These are phyloP conservation scores for Melanerpes formicivorus DNA, from an alignment of 2,113 vertebrate species.

Conservation along the genomic window DNA sequence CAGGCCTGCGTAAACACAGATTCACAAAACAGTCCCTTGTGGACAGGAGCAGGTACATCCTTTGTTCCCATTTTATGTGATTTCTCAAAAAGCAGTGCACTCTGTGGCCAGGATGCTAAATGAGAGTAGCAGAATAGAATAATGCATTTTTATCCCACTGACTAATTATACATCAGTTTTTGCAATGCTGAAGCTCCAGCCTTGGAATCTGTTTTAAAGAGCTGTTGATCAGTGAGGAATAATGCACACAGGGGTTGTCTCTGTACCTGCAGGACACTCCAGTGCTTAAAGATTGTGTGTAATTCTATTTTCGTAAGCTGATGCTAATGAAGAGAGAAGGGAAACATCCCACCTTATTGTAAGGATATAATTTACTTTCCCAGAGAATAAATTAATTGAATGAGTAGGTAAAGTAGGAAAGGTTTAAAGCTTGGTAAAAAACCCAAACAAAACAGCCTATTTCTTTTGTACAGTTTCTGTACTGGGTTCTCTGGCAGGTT, in stretches of 20 bases:
- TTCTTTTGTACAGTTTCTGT: not conserved
- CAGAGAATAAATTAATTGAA: not conserved
- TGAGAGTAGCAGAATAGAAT: not conserved
- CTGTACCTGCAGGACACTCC: not conserved
- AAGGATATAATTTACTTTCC: not conserved
- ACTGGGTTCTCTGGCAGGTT: not conserved
- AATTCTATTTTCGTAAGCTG: not conserved
- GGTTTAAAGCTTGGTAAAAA: not conserved
- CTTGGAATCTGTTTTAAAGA: not conserved
- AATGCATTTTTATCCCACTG: not conserved
- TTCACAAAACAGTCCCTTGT: not conserved
- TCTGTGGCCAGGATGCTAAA: not conserved
- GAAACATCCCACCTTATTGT: not conserved
- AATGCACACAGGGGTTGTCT: not conserved
- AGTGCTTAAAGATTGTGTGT: not conserved
- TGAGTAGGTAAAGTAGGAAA: not conserved
- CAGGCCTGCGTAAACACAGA: not conserved
- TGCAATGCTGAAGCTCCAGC: not conserved
- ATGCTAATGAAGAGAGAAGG: not conserved
- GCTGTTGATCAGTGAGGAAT: not conserved
- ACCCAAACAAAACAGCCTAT: not conserved
- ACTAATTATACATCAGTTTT: not conserved
- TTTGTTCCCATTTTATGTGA: not conserved
- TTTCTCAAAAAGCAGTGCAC: not conserved
- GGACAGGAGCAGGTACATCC: not conserved